Evolutionary conservation across 1,140 invertebrate species (phyloP), one percentile per base, ranked within the genome.

Genomic region (Nephila pilipes): DNA sequence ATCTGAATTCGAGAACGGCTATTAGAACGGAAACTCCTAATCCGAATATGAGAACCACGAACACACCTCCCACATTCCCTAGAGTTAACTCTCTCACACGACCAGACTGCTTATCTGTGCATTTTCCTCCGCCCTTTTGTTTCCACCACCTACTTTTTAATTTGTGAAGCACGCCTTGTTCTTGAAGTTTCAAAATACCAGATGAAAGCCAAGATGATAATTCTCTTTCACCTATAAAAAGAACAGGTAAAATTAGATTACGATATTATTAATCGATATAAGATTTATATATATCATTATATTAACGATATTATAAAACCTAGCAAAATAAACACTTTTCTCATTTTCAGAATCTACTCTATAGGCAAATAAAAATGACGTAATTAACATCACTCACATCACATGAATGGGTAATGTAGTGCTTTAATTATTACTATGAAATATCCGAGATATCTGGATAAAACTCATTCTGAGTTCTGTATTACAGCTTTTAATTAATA

Each of bases 21-120:
- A 94, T 79, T 16, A 94, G 63, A 32, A 89, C 94, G 3, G 96
- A 95, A 3, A 95, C 94, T 4, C 94, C 94, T 10, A 96, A 94
- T 25, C 96, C 96, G 29, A 95, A 95, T 38, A 96, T 94, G 10
- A 96, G 95, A 29, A 96, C 95, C n/a, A 96, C 95, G 94, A 96
- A 96, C 5, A 96, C 96, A 46, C 96, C 96, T 32, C 96, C 96
- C 29, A 96, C 95, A 81, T 95, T 95, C 16, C 80, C 94, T 10
- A 95, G 81, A n/a, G 94, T 94, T 16, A 95, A 93, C 85, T 95
- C 94, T 29, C 92, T 93, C 18, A 94, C 94, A n/a, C 32, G 69
- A 36, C 97, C 80, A 6, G 93, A 93, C 25, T 89, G 85, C 81
- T 94, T 94, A 10, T 93, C 90, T 18, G 60, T 36, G 80, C 94